A percentile compares a stretch with the other conserved stretches of the same genome.
Evolutionary conservation across 2,888 invertebrate genomes (phyloP).

Genomic region (Cryptus armator): DNA sequence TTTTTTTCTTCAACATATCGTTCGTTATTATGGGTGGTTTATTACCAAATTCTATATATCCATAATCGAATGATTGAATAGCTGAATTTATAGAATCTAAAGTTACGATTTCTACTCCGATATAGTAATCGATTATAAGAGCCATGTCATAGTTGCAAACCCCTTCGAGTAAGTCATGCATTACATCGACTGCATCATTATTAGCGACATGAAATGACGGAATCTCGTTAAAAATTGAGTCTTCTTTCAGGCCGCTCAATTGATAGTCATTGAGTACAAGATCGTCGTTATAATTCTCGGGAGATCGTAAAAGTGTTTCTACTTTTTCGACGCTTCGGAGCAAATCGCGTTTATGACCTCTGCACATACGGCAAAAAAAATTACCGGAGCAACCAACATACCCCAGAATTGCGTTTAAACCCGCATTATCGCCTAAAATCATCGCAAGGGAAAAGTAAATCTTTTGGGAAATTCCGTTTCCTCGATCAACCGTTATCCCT

Average conservation of each 20-base stretch:
- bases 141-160: constrained; percentile 58
- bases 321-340: constrained; percentile 41
- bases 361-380: constrained; percentile 60
- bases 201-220: constrained; percentile 51
- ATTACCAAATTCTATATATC: constrained; percentile 48
- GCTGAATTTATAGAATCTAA: constrained; percentile 35
- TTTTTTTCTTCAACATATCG: constrained; percentile 53
- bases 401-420: constrained; percentile 61
- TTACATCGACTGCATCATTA: constrained; percentile 65
- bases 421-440: constrained; percentile 63
- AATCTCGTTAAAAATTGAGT: constrained; percentile 60
- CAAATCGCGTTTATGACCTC: constrained; percentile 41
- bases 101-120: constrained; percentile 33
- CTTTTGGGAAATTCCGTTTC: constrained; percentile 26
- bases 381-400: constrained; percentile 63
- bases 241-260: constrained; percentile 61
- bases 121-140: constrained; percentile 40
- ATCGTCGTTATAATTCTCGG: constrained; percentile 61
- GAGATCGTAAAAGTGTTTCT: constrained; percentile 41
- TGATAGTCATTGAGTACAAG: constrained; percentile 26
- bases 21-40: constrained; percentile 50
- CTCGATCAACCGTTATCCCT: constrained; percentile 53
- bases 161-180: constrained; percentile 68
- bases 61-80: constrained; percentile 52
- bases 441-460: constrained; percentile 59